Evolutionary conservation across 1,140 invertebrate genomes (phyloP).

Genomic region (Leptinotarsa lineolata): DNA sequence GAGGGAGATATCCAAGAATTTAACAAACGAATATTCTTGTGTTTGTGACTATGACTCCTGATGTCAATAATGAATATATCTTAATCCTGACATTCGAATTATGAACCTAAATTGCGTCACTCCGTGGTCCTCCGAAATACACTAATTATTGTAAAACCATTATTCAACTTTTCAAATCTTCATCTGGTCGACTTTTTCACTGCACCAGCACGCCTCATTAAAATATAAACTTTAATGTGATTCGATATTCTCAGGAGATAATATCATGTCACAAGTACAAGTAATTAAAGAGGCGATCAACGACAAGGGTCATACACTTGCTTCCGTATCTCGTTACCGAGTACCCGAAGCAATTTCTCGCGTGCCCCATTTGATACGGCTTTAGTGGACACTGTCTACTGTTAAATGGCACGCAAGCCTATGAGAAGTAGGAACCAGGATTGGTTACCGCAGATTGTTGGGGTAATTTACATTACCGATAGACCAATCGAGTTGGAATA

Average conservation of each 20-base stretch:
- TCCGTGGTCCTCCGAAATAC: too few relatives aligned
- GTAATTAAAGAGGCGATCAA: conserved; percentile 32
- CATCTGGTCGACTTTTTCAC: too few relatives aligned
- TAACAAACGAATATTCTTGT: too few relatives aligned
- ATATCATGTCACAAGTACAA: conserved; percentile 34
- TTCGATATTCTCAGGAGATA: conserved; percentile 42
- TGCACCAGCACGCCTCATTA: conserved; percentile 33
- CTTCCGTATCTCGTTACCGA: conserved; percentile 24
- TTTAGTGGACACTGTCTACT: background rate
- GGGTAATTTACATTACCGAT: background rate
- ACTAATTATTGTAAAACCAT: too few relatives aligned
- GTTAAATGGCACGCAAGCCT: conserved; percentile 4
- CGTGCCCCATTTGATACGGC: conserved; percentile 15
- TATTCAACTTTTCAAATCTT: too few relatives aligned
- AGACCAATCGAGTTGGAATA: background rate
- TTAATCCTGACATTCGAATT: too few relatives aligned
- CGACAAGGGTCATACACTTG: conserved; percentile 19
- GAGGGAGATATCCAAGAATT: too few relatives aligned
- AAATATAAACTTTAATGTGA: conserved; percentile 43
- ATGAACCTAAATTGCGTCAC: too few relatives aligned
- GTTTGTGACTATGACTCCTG: too few relatives aligned
- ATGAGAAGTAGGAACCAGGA: background rate
- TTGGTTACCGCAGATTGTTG: background rate
- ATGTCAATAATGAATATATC: too few relatives aligned
- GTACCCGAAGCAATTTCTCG: conserved; percentile 17